Percentiles rank a stretch among this genome's conserved stretches.
Conservation (phyloP, 2,797 vertebrate species). For the Erethizon dorsatum region DNA sequence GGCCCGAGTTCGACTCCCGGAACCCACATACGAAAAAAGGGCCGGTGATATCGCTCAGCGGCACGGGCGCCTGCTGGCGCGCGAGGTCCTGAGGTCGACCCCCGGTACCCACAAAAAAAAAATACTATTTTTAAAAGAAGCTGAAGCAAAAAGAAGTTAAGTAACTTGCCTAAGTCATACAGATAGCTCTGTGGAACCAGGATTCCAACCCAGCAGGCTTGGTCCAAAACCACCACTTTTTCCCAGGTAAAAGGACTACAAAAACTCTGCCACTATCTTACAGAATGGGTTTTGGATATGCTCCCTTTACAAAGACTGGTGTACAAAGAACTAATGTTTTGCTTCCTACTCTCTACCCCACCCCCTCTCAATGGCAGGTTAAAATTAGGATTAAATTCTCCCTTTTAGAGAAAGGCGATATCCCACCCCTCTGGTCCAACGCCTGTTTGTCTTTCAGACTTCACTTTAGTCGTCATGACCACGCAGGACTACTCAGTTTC, state of each 20-base stretch:
- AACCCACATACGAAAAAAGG: no score
- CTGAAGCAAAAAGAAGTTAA: constrained; percentile 45
- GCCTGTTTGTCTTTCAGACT: constrained; percentile 13
- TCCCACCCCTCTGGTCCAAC: neutral
- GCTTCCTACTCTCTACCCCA: constrained; percentile 7
- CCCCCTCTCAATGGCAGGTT: constrained; percentile 23
- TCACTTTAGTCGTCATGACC: neutral
- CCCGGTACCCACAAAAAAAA: no score
- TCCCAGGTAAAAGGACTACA: constrained; percentile 43
- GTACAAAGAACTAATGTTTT: neutral
- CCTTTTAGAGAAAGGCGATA: constrained; percentile 46
- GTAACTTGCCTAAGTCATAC: constrained; percentile 48
- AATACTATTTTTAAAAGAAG: constrained; percentile 62
- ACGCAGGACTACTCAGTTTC: neutral
- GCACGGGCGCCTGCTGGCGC: no score
- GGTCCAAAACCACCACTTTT: constrained; percentile 52
- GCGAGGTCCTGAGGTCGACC: no score
- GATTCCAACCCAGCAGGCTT: constrained; percentile 45
- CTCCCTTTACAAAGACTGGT: neutral
- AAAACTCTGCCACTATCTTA: neutral
- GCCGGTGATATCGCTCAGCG: no score
- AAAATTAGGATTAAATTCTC: constrained; percentile 62
- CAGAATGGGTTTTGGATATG: neutral
- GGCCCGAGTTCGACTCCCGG: no score
- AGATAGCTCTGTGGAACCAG: constrained; percentile 42